Conservation (phyloP, 2,888 invertebrate species). For the Pristionchus japonicus region DNA sequence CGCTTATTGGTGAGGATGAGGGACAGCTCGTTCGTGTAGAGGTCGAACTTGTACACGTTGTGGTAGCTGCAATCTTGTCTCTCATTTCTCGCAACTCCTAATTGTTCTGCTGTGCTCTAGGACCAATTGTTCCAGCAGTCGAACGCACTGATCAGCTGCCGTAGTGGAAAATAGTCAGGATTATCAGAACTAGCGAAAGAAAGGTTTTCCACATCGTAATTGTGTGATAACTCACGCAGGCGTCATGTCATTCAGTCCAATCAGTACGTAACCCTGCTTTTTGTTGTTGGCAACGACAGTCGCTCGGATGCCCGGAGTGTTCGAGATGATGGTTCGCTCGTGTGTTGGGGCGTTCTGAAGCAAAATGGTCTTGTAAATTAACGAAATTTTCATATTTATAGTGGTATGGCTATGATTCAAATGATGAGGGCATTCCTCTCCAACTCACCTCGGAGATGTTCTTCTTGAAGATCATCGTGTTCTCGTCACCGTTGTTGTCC, state of each 20-base stretch:
- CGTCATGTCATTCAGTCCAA: conserved; percentile 72
- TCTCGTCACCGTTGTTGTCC: conserved; percentile 74
- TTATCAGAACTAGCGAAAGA: too few species aligned
- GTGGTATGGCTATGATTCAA: too few species aligned
- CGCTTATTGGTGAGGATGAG: conserved; percentile 62
- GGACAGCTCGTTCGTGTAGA: conserved; percentile 66
- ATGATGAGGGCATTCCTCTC: too few species aligned
- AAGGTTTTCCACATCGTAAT: too few species aligned
- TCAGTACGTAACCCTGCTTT: conserved; percentile 59
- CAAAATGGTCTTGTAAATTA: too few species aligned
- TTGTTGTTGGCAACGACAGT: conserved; percentile 70
- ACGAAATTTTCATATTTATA: too few species aligned
- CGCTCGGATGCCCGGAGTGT: conserved; percentile 68
- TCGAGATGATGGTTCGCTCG: conserved; percentile 61
- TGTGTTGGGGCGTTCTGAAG: conserved; percentile 59
- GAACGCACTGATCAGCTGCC: too few species aligned
- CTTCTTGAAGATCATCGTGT: conserved; percentile 71
- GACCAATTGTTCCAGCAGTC: too few species aligned
- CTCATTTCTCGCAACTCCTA: too few species aligned
- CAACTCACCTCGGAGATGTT: conserved; percentile 68
- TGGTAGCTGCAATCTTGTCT: conserved; percentile 57
- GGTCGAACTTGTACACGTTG: conserved; percentile 71
- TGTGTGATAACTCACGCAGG: conserved; percentile 67
- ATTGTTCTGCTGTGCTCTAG: too few species aligned
- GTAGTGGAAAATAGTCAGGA: too few species aligned